Percentiles rank a stretch among this genome's conserved stretches.
phyloP scores from a whole-genome alignment of 2,888 invertebrate species.

The Tiliacea citrago region DNA sequence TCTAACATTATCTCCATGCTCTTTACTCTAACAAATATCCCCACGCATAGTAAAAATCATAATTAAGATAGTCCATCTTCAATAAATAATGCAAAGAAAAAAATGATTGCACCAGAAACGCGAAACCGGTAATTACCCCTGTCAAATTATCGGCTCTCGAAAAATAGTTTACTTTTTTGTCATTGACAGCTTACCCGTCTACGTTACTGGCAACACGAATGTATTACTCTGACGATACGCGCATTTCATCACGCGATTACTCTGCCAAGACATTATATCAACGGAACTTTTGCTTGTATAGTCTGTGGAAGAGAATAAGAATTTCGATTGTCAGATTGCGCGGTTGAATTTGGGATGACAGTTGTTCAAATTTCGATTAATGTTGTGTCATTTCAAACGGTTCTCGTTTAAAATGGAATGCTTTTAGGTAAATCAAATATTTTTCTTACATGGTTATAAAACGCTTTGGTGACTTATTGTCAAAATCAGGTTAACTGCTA shows the following conservation, averaged over 20 bases:
- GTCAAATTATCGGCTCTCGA: slow-evolving; percentile 70
- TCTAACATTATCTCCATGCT: slow-evolving; percentile 1
- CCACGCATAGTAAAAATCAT: slow-evolving; percentile 21
- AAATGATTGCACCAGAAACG: slow-evolving; percentile 46
- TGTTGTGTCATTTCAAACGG: background rate
- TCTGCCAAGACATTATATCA: slow-evolving; percentile 43
- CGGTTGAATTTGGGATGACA: slow-evolving; percentile 21
- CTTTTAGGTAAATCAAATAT: background rate
- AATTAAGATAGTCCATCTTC: slow-evolving; percentile 19
- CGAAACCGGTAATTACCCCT: slow-evolving; percentile 64
- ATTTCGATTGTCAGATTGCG: slow-evolving; percentile 18
- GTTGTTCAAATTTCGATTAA: slow-evolving; percentile 10
- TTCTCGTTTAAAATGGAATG: background rate
- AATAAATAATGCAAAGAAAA: slow-evolving; percentile 44
- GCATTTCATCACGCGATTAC: slow-evolving; percentile 64
- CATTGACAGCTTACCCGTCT: slow-evolving; percentile 74
- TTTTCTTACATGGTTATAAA: background rate
- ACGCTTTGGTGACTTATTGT: background rate
- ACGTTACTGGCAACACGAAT: slow-evolving; percentile 59
- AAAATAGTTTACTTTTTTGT: slow-evolving; percentile 70
- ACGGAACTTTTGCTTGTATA: slow-evolving; percentile 28
- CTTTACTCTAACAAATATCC: background rate
- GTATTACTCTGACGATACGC: slow-evolving; percentile 41
- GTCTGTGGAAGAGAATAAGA: slow-evolving; percentile 4
- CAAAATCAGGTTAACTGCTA: background rate